Base-by-base conservation (phyloP, 2,797 vertebrate species). In the Erpetoichthys calabaricus region DNA sequence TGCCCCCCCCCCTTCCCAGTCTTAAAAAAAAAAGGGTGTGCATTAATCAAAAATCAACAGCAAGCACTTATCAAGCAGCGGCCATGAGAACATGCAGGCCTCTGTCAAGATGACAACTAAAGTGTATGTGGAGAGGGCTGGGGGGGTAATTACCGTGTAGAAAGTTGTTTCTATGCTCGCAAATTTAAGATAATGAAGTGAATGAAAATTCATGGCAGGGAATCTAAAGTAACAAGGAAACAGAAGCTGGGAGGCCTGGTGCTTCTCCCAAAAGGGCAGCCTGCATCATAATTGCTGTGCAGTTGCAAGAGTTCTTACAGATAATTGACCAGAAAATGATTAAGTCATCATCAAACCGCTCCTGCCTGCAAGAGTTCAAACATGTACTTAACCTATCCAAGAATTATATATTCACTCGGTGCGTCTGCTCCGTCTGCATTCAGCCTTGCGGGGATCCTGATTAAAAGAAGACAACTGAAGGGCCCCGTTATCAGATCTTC, bases 251-350 rank as follows among this genome's bases (percentile, higher is more conserved):
- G 82, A 82, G 76, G 78, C 78, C 83, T 85, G 84, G 79, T 85
- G 81, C 78, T 78, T 82, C 78, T 86, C 86, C 85, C 81, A 84
- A 83, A 86, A 87, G 85, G 83, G 80, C 84, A 85, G 82, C 79
- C 83, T 83, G 83, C 83, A 81, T 84, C 82, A 79, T 90, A 89
- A 90, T 89, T 88, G 84, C 83, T 73, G 75, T 78, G 78, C 79
- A 86, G 83, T 85, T 83, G 80, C 80, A 81, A 87, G 84, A 81
- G 84, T 86, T 84, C 85, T 87, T 81, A 89, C 89, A 91, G 88
- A 93, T 95, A 95, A 95, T 95, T 95, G 90, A 96, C 87, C 91
- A 92, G 90, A 94, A 94, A 94, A 94, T 93, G 89, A 96, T 97
- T 95, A 94, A 97, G 92, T 94, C 92, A 92, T 97, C 91, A 95